phyloP scores from a whole-genome alignment of 2,888 invertebrate genomes.

The Blastobasis lacticolella region DNA sequence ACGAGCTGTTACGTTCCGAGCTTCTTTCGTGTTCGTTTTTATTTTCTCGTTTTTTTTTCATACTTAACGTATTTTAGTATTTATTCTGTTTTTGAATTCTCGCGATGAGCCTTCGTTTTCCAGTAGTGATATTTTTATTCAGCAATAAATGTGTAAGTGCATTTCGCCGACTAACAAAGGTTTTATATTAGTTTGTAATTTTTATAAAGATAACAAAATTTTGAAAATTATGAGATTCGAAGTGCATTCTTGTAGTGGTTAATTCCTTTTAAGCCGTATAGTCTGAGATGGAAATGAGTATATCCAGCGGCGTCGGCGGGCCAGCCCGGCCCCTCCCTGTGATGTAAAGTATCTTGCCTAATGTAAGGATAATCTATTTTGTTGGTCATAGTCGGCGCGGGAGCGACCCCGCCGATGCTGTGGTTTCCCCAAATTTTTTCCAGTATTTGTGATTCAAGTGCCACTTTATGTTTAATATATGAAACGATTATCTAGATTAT shows the following conservation, averaged over 20 bases:
- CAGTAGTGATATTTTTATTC: constrained; percentile 73
- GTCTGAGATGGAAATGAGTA: constrained; percentile 60
- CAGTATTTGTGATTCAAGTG: constrained; percentile 87
- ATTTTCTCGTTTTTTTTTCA: constrained; percentile 51
- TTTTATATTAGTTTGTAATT: constrained; percentile 67
- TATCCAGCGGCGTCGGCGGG: constrained; percentile 16
- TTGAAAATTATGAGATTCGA: constrained; percentile 69
- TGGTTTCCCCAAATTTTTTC: constrained; percentile 78
- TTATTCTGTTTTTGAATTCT: constrained; percentile 65
- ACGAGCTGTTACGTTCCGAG: constrained; percentile 62
- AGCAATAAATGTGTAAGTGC: constrained; percentile 70
- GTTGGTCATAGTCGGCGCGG: constrained; percentile 49
- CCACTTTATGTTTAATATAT: constrained; percentile 83
- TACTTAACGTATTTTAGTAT: constrained; percentile 61
- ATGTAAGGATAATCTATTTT: constrained; percentile 65
- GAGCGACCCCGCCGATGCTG: constrained; percentile 54
- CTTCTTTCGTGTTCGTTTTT: constrained; percentile 65
- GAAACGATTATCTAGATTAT: constrained; percentile 76
- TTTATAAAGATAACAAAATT: constrained; percentile 60
- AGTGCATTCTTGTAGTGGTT: constrained; percentile 72
- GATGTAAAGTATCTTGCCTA: constrained; percentile 69
- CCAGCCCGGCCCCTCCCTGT: constrained; percentile 30
- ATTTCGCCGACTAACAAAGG: constrained; percentile 58
- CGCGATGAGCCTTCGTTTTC: constrained; percentile 66
- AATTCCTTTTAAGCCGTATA: constrained; percentile 69